Evolutionary conservation across 2,888 invertebrate species (phyloP), one percentile per base, ranked within the genome.

Genomic region (Aelia acuminata): DNA sequence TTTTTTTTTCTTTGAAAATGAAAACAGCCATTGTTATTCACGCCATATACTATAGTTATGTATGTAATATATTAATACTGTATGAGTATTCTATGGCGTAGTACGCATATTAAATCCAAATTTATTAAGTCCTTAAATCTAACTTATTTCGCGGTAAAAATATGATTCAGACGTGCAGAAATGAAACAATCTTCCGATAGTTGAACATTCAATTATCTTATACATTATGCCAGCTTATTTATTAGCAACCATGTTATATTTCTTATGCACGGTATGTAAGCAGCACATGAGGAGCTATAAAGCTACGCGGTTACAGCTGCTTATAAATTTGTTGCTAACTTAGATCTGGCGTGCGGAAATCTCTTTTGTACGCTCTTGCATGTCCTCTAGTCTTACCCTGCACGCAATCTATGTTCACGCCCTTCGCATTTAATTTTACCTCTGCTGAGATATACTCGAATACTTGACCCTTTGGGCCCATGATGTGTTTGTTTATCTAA

Each of bases 301-400:
- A 70, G 63, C 63, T 35, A 35, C 63, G 31, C 20, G 18, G 63
- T 70, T 70, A 35, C 63, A 31, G 31, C 63, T 22, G 18, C 31
- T 35, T 70, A 35, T 70, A 31, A 70, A 70, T 70, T 35, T 70
- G 63, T 70, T 35, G 63, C 18, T 70, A 70, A 70, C 31, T 70
- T 70, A 35, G 35, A 47, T n/a, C 80, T 80, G 80, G 80, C 80
- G 80, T 80, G 80, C 43, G 63, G 63, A 70, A 31, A 43, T 80
- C 43, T 43, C 80, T 4, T 80, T 22, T 80, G 43, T 43, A n/a
- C 43, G 43, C 22, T 80, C 80, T 80, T 47, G 80, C 80, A 80
- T 80, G 80, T 80, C 43, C n/a, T 47, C 80, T n/a, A 43, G 80
- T n/a, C 80, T 80, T 80, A n/a, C 43, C 80, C n/a, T 80, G 43